Conservation (phyloP, 2,888 invertebrate species). For the Ditula angustiorana region DNA sequence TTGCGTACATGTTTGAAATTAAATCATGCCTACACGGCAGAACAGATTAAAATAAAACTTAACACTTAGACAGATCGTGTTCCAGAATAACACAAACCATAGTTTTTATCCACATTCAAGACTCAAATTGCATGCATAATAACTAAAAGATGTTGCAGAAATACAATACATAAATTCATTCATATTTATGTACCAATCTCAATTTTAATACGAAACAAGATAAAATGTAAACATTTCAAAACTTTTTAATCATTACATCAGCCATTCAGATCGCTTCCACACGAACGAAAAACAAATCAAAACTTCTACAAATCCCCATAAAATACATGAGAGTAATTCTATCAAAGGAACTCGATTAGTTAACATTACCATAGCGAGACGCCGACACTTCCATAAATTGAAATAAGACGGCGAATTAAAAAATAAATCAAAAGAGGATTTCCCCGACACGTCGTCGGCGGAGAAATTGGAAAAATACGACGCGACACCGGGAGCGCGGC, state of each 20-base stretch:
- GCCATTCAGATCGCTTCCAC: background rate
- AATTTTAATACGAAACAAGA: no score
- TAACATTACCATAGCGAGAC: conserved; percentile 78
- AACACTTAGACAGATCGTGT: no score
- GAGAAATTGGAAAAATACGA: conserved; percentile 78
- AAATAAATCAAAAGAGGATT: conserved; percentile 85
- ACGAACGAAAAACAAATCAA: conserved; percentile 31
- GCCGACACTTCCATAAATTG: conserved; percentile 75
- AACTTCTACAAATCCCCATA: conserved; percentile 39
- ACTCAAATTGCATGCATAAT: no score
- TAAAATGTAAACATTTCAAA: background rate
- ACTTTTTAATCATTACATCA: background rate
- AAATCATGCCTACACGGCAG: no score
- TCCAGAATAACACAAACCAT: no score
- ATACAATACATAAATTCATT: no score
- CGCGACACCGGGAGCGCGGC: conserved; percentile 46
- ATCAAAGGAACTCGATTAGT: conserved; percentile 52
- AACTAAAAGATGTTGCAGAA: no score
- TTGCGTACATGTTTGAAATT: no score
- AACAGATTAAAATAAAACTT: no score
- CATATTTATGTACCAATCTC: no score
- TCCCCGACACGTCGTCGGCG: conserved; percentile 75
- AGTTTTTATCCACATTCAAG: no score
- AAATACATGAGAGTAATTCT: conserved; percentile 41
- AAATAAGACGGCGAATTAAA: conserved; percentile 83